Percentiles rank a stretch among this genome's conserved stretches.
Conservation (phyloP, 2,888 invertebrate species). For the Allacma fusca region DNA sequence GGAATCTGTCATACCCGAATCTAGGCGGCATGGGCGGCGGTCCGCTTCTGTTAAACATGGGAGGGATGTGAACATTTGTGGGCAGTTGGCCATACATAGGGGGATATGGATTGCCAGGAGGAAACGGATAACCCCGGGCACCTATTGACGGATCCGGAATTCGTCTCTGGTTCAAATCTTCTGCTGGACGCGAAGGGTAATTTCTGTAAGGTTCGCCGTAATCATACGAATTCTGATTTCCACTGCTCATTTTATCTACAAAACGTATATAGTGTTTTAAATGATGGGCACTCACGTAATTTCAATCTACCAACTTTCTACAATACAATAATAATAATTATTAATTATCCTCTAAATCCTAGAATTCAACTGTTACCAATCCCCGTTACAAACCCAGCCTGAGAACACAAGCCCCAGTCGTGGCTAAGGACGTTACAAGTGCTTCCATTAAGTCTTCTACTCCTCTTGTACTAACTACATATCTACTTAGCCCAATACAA, state of each 20-base stretch:
- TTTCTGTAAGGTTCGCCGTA: slow-evolving; percentile 29
- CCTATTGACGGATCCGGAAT: background rate
- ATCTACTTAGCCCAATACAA: no score
- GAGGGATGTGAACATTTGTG: background rate
- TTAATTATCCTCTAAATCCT: no score
- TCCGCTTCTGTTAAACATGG: slow-evolving; percentile 14
- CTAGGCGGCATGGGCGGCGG: slow-evolving; percentile 9
- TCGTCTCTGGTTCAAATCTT: background rate
- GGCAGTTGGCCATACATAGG: background rate
- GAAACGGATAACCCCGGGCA: slow-evolving; percentile 5
- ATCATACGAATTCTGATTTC: slow-evolving; percentile 25
- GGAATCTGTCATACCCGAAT: slow-evolving; percentile 16
- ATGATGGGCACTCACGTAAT: background rate
- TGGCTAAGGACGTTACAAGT: no score
- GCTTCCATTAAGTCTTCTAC: no score
- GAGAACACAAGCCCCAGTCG: no score
- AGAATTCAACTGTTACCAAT: no score
- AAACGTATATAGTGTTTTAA: slow-evolving; percentile 21
- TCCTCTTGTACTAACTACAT: no score
- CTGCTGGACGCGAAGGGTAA: background rate
- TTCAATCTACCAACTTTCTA: background rate
- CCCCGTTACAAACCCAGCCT: no score
- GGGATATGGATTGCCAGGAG: slow-evolving; percentile 13
- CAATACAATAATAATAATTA: no score
- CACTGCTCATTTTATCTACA: slow-evolving; percentile 25